Evolutionary conservation across 2,113 vertebrate species (phyloP), one percentile per base, ranked within the genome.

Genomic region (Lepus europaeus): DNA sequence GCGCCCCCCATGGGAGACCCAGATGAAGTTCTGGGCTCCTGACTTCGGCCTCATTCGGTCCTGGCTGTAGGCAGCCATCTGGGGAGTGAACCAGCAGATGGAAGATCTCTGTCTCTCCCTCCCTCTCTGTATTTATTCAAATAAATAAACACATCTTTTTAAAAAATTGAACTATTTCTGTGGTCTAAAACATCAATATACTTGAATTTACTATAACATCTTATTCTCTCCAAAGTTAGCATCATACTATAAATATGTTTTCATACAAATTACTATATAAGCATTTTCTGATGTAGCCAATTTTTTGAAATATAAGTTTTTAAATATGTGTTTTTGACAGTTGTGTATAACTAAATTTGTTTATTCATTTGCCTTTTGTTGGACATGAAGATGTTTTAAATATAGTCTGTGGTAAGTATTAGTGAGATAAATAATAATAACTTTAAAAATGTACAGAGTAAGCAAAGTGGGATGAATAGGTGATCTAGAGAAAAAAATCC

Each of bases 251-350:
- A 72, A 83, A 73, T 85, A 8, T n/a, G 73, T 56, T 85, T 91
- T 63, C 39, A 87, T 85, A 70, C 17, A 92, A 9, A 88, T 86
- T 86, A 84, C 70, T 86, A 88, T 45, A 85, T 76, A 72, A 90
- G 73, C 7, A 12, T 25, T 85, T 92, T 76, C n/a, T 51, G 51
- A 33, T 45, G 3, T 72, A 79, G 16, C 31, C 56, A 33, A 17
- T 63, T 77, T 84, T 83, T 64, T 63, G 49, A 92, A 88, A 53
- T 63, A 17, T 2, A 27, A 23, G 39, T 80, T 89, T 94, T 79
- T 84, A 63, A 90, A 94, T 59, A 59, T 59, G 7, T 7, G 4
- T 59, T 59, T 59, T 59, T 59, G 56, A 59, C 56, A 59, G 56
- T 59, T 59, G 3, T 59, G 17, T 90, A 17, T 39, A 25, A 10